Evolutionary conservation across 2,888 invertebrate genomes (phyloP).

Genomic region (Andrena trimmerana): DNA sequence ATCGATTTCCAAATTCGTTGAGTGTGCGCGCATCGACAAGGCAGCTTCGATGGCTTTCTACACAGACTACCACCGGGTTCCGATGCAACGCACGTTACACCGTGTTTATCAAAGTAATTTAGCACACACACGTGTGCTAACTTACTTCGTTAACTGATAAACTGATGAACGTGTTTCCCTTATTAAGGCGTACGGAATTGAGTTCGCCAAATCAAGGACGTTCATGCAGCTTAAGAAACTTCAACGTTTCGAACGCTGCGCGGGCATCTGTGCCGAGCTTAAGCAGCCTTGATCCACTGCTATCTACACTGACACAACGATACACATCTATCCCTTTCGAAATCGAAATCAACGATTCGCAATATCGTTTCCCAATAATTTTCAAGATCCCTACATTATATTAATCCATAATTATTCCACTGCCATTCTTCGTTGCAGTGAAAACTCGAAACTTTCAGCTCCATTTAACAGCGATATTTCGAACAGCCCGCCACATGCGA

Average conservation of each 20-base stretch:
- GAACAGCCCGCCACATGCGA: no score
- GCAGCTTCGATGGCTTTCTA: not conserved
- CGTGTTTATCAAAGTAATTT: conserved; percentile 28
- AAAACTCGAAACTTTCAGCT: no score
- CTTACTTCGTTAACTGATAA: conserved; percentile 14
- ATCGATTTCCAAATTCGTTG: not conserved
- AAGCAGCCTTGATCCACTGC: not conserved
- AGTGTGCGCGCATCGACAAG: not conserved
- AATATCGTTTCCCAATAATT: no score
- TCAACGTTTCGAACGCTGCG: not conserved
- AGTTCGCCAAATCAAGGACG: not conserved
- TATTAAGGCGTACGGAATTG: not conserved
- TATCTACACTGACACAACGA: no score
- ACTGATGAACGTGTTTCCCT: not conserved
- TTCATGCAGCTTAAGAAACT: not conserved
- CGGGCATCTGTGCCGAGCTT: not conserved
- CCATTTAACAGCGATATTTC: no score
- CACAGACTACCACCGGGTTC: conserved; percentile 6
- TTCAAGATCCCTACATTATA: no score
- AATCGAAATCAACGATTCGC: no score
- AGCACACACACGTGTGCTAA: not conserved
- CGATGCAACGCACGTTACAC: conserved; percentile 19
- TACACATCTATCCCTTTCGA: no score
- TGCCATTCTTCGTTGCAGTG: no score
- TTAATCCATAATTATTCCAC: no score